Conservation (phyloP, 2,797 vertebrate genomes). For the Clarias laeviceps region DNA sequence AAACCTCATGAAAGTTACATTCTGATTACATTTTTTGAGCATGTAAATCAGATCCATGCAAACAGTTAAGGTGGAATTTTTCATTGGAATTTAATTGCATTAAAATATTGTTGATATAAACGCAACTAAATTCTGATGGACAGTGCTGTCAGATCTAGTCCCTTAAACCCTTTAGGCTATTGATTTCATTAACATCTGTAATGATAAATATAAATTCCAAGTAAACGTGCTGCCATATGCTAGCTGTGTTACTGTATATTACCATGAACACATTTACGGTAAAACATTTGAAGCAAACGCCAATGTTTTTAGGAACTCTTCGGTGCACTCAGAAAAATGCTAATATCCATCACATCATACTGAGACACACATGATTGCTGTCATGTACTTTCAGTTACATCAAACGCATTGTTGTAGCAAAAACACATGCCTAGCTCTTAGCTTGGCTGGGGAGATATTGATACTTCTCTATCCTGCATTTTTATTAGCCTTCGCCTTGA, state of each 20-base stretch:
- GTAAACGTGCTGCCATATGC: no score
- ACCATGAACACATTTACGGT: no score
- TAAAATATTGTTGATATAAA: no score
- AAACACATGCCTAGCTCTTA: constrained; percentile 1
- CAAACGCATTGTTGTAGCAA: background rate
- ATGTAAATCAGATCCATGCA: no score
- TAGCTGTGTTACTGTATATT: background rate
- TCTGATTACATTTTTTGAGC: no score
- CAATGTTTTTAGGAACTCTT: background rate
- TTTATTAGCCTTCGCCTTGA: background rate
- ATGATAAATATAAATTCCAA: background rate
- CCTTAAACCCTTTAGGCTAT: background rate
- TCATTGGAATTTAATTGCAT: no score
- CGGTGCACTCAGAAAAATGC: background rate
- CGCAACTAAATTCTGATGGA: background rate
- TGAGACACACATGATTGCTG: background rate
- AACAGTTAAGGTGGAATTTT: no score
- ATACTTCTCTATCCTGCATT: constrained; percentile 2
- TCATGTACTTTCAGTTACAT: background rate
- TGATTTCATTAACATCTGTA: background rate
- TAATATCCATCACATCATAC: background rate
- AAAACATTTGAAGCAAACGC: background rate
- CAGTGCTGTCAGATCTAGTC: background rate
- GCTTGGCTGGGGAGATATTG: background rate
- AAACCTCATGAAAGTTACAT: no score